These are phyloP conservation scores for Papilio aristodemus DNA, from an alignment of 1,140 invertebrate genomes.

Conservation along the genomic window DNA sequence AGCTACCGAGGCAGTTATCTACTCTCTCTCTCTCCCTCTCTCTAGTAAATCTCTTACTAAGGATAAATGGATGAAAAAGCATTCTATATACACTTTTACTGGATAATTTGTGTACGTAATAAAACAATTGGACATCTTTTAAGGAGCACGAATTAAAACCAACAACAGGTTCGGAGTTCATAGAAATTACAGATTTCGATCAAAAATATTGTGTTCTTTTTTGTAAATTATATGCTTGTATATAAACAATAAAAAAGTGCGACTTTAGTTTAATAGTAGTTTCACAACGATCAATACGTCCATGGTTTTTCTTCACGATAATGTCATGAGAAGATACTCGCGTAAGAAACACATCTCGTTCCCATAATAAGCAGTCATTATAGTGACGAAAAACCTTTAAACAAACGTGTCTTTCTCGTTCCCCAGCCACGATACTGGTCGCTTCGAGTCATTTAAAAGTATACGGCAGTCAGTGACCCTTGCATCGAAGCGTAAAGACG, in stretches of 20 bases:
- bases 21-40: too few species aligned
- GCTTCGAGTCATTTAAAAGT: constrained; percentile 25
- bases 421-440: constrained; percentile 1
- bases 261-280: neutral
- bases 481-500: constrained; percentile 25
- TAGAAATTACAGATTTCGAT: too few species aligned
- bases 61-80: neutral
- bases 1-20: too few species aligned
- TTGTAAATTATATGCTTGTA: neutral
- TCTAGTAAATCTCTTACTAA: too few species aligned
- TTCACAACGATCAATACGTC: neutral
- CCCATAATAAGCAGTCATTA: constrained; percentile 27
- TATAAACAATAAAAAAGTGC: neutral
- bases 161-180: neutral
- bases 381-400: constrained; percentile 27
- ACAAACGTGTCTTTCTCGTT: constrained; percentile 29
- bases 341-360: constrained; percentile 13
- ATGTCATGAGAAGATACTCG: neutral
- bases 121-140: neutral
- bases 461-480: constrained; percentile 21
- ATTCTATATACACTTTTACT: neutral
- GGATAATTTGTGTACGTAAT: neutral
- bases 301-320: neutral
- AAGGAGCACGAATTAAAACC: neutral
- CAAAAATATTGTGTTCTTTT: too few species aligned